phyloP scores from a whole-genome alignment of 2,888 invertebrate genomes.

The Chrysolina americana region DNA sequence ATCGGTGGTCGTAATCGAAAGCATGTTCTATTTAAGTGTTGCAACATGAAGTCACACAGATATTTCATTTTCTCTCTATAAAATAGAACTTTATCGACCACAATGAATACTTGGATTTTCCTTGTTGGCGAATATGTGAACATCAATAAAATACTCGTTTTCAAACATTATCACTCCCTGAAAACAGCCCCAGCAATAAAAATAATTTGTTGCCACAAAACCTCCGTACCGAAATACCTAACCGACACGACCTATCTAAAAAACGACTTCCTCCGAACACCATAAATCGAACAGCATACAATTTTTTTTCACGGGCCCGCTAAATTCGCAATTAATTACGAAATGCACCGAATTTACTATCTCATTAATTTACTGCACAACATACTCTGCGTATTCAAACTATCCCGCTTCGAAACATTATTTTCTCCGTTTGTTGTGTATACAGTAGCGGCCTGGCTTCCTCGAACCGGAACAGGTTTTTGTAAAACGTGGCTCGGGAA shows the following conservation, averaged over 20 bases:
- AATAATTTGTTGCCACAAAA: conserved; percentile 18
- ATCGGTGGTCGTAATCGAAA: no score
- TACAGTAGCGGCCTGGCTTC: not conserved
- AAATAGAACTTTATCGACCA: no score
- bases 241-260: conserved; percentile 16
- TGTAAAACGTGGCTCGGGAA: no score
- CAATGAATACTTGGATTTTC: not conserved
- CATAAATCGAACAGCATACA: conserved; percentile 46
- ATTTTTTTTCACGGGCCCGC: conserved; percentile 50
- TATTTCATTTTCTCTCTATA: no score
- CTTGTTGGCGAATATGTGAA: not conserved
- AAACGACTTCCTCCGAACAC: conserved; percentile 26
- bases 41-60: no score
- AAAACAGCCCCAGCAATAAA: not conserved
- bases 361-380: conserved; percentile 58
- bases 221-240: conserved; percentile 15
- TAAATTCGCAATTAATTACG: conserved; percentile 55
- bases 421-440: conserved; percentile 55
- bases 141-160: conserved; percentile 2
- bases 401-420: conserved; percentile 58
- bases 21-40: no score
- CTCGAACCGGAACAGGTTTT: not conserved
- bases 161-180: not conserved
- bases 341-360: conserved; percentile 57
- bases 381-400: conserved; percentile 58